Conservation (phyloP, 2,888 invertebrate species). For the Nymphalis c-album region DNA sequence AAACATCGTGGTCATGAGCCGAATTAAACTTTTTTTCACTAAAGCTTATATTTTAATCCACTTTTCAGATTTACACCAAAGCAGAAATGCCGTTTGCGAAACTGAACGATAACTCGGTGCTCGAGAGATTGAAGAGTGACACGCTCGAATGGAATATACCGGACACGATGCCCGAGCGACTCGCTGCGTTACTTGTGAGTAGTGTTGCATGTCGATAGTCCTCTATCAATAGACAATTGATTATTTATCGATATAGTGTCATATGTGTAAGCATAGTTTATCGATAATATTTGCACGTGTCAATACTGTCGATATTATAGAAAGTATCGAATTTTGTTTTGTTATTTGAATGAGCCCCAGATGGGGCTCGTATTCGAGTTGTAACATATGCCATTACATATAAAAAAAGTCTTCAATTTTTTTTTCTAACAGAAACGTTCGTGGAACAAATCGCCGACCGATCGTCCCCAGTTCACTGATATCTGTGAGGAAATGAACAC, state of each 20-base stretch:
- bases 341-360: too few species aligned
- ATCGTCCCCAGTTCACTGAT: slow-evolving; percentile 85
- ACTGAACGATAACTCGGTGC: slow-evolving; percentile 87
- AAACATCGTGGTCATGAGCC: too few species aligned
- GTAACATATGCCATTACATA: too few species aligned
- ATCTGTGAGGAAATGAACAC: slow-evolving; percentile 67
- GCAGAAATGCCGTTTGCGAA: slow-evolving; percentile 81
- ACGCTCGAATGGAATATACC: slow-evolving; percentile 86
- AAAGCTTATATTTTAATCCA: background rate
- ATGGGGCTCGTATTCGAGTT: too few species aligned
- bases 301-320: too few species aligned
- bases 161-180: slow-evolving; percentile 81
- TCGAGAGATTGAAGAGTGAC: slow-evolving; percentile 83
- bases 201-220: too few species aligned
- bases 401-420: background rate
- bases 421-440: slow-evolving; percentile 78
- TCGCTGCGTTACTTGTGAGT: slow-evolving; percentile 72
- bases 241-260: too few species aligned
- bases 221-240: too few species aligned
- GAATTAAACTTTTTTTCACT: too few species aligned
- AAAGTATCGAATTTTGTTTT: too few species aligned
- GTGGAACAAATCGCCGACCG: slow-evolving; percentile 85
- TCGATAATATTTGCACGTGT: too few species aligned
- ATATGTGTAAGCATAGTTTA: too few species aligned
- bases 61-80: slow-evolving; percentile 71